A percentile compares a stretch with the other conserved stretches of the same genome.
These are phyloP conservation scores for Drosophila punjabiensis DNA, from an alignment of 1,140 invertebrate species.

Conservation along the genomic window DNA sequence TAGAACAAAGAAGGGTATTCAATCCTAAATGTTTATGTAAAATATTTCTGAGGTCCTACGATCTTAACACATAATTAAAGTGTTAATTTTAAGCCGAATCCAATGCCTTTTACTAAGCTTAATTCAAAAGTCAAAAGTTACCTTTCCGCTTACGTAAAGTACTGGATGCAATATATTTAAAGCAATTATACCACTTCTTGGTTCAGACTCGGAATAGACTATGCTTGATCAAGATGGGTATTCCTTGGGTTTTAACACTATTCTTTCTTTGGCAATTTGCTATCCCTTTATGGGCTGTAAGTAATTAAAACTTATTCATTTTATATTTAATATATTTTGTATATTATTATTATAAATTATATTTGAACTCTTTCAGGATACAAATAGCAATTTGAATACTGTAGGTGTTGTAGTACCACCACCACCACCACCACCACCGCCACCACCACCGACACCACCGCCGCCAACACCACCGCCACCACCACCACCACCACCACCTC, in stretches of 20 bases:
- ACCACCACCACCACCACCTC: not conserved
- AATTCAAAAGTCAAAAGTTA: not conserved
- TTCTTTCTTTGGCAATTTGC: not conserved
- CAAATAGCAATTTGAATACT: not conserved
- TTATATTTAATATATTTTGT: not conserved
- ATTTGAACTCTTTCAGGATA: not conserved
- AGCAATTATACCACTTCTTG: not conserved
- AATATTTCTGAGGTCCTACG: not conserved
- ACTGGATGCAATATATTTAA: not conserved
- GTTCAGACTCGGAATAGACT: not conserved
- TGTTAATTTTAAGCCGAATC: not conserved
- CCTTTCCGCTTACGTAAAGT: not conserved
- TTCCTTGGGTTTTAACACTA: not conserved
- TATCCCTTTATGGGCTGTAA: not conserved
- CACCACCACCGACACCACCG: not conserved
- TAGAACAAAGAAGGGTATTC: not conserved
- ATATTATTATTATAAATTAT: not conserved
- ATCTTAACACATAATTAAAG: not conserved
- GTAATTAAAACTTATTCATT: not conserved
- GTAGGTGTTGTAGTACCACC: not conserved
- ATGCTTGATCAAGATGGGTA: not conserved
- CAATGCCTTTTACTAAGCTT: constrained; percentile 5
- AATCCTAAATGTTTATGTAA: not conserved
- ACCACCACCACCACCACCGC: not conserved
- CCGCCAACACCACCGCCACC: no score